Evolutionary conservation across 1,140 invertebrate species (phyloP).

Genomic region (Diorhabda sublineata): DNA sequence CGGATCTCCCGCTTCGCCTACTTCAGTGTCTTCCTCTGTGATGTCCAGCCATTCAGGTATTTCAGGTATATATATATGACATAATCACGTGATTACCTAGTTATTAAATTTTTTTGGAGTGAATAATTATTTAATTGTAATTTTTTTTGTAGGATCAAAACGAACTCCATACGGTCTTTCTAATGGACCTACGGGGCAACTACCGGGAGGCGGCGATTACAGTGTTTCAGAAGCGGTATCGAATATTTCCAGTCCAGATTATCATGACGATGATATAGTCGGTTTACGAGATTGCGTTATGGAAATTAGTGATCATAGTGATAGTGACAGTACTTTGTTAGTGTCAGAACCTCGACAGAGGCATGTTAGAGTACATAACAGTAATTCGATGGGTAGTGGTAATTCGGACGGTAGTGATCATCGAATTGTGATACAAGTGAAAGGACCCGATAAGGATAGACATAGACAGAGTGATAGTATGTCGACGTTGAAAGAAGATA

Average conservation of each 20-base stretch:
- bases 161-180: conserved; percentile 37
- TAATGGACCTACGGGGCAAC: conserved; percentile 43
- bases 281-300: conserved; percentile 67
- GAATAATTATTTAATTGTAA: no score
- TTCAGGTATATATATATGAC: no score
- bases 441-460: conserved; percentile 62
- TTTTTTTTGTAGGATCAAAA: conserved; percentile 23
- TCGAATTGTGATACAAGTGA: conserved; percentile 80
- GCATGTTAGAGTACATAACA: conserved; percentile 52
- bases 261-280: conserved; percentile 70
- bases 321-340: conserved; percentile 73
- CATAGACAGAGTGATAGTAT: conserved; percentile 17
- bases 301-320: conserved; percentile 82
- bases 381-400: conserved; percentile 48
- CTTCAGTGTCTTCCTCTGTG: conserved; percentile 79
- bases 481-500: conserved; percentile 39
- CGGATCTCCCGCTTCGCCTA: conserved; percentile 74
- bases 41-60: conserved; percentile 63
- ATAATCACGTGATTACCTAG: no score
- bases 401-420: conserved; percentile 58
- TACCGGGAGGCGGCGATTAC: conserved; percentile 30
- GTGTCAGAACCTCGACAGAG: conserved; percentile 71
- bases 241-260: conserved; percentile 82
- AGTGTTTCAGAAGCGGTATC: conserved; percentile 68
- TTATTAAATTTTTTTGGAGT: no score